Base-by-base conservation (phyloP, 2,888 invertebrate species). In the Lutraria lutraria region DNA sequence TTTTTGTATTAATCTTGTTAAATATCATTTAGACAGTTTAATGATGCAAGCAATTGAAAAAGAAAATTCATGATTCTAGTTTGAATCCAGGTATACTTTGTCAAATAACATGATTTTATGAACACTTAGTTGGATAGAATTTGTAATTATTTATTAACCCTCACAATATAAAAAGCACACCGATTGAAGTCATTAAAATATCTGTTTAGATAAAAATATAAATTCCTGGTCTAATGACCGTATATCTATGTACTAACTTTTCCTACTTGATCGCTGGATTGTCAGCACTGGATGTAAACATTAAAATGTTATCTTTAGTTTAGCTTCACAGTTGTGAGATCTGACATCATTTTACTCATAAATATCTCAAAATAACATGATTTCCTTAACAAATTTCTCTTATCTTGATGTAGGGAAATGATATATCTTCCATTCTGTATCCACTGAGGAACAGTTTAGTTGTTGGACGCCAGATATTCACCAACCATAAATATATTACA, bases 291-390 rank as follows among this genome's bases (percentile, higher is more conserved):
- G 25, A 68, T 68, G 63, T 72, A 84, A 84, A 72, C 63, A 76
- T 76, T 80, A 29, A 54, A 19, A 80, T 43, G n/a, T 79, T 80
- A 85, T 85, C 85, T 76, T 19, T 85, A 56, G 29, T 80, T 12
- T 54, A 85, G 80, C 54, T 80, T 13, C 56, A 79, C 54, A 80
- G 34, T 85, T 85, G 80, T 85, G 85, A 80, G 79, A 80, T 29
- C 80, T 85, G 85, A 85, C 85, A 85, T 34, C 19, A 85, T 80
- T 76, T 85, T 34, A 56, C 79, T 60, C 86, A 86, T 86, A 89
- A 89, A 89, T 80, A 72, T 83, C 83, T 86, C 54, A 63, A 76
- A 76, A 82, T 34, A 60, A 82, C 81, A 85, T 43, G 81, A 85
- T 60, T 82, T 72, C 63, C 63, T 79, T 82, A 72, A 83, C 76